These are phyloP conservation scores for Cassiopea andromeda DNA, from an alignment of 30 jellyfish, hydroid and myxozoan genomes.

Conservation along the genomic window DNA sequence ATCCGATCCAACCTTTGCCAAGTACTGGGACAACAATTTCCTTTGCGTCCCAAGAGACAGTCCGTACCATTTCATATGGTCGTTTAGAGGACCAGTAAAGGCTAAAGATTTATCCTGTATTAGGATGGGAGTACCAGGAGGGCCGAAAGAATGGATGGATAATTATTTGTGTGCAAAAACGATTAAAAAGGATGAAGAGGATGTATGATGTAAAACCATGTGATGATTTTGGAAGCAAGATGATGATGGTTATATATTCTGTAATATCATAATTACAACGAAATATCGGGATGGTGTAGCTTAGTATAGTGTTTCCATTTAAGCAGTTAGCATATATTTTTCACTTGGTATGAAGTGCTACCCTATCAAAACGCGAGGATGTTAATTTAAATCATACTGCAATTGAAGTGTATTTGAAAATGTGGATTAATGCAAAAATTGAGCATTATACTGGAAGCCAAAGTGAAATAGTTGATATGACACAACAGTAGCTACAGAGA, in stretches of 20 bases:
- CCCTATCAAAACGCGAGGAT: no score
- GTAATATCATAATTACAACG: no score
- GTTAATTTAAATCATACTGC: no score
- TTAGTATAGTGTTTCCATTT: no score
- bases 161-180: slow-evolving; percentile 67
- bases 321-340: no score
- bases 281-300: no score
- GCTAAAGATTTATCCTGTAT: slow-evolving; percentile 51
- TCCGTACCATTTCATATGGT: slow-evolving; percentile 86
- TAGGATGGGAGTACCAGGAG: slow-evolving; percentile 79
- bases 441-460: no score
- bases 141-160: slow-evolving; percentile 74
- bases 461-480: no score
- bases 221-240: neutral
- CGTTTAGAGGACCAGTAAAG: slow-evolving; percentile 68
- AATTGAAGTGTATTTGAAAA: no score
- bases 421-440: no score
- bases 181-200: slow-evolving; percentile 2
- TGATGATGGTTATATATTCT: neutral
- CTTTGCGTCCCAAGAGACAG: slow-evolving; percentile 76
- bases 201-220: neutral
- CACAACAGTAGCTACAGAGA: no score
- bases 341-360: no score
- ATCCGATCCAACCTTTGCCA: slow-evolving; percentile 68
- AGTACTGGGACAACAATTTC: slow-evolving; percentile 78